phyloP scores from a whole-genome alignment of 2,113 vertebrate genomes.

The Aplodontia rufa region DNA sequence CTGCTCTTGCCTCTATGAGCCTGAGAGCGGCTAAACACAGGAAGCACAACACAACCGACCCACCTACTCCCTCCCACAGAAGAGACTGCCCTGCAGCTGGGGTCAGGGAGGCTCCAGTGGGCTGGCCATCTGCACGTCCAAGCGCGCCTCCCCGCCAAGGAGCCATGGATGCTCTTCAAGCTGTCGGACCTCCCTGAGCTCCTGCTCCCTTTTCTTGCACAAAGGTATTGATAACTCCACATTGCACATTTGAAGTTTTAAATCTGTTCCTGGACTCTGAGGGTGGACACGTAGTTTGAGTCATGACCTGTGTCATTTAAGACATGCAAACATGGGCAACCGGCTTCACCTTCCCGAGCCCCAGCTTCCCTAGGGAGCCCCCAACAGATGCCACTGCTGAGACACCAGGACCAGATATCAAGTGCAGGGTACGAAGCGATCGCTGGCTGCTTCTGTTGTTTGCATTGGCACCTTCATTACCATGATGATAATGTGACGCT shows the following conservation, averaged over 20 bases:
- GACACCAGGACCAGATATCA: neutral
- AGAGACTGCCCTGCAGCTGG: neutral
- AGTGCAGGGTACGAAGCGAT: neutral
- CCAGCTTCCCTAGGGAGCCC: neutral
- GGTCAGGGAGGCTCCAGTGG: no score
- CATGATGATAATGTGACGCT: neutral
- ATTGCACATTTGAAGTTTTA: neutral
- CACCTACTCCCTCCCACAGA: fast-evolving
- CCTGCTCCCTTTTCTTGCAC: neutral
- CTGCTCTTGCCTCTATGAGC: neutral
- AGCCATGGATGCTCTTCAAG: no score
- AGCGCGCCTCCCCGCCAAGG: fast-evolving
- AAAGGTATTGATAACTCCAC: no score
- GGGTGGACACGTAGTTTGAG: fast-evolving
- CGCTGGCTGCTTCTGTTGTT: fast-evolving
- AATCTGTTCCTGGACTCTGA: no score
- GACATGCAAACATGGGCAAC: neutral
- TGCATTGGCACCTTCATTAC: neutral
- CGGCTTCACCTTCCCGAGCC: neutral
- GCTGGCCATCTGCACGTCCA: no score
- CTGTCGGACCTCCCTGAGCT: neutral
- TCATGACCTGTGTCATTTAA: neutral
- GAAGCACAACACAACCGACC: neutral
- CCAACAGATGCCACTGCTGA: fast-evolving
- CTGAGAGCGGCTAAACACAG: no score